A percentile compares a stretch with the other conserved stretches of the same genome.
Evolutionary conservation across 2,888 invertebrate species (phyloP).

Genomic region (Epistrophella euchroma): DNA sequence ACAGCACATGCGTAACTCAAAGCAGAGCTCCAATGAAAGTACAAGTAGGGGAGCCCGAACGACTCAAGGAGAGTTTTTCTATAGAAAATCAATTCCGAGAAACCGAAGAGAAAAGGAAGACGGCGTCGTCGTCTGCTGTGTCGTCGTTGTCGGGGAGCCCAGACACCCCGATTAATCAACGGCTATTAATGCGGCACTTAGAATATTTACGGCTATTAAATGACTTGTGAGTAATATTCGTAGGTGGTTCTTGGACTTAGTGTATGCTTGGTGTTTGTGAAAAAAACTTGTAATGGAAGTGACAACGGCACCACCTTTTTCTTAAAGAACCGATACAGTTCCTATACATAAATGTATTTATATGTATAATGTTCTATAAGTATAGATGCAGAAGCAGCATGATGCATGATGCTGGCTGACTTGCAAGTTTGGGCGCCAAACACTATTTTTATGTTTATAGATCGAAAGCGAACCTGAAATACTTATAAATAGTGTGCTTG

Average conservation of each 20-base stretch:
- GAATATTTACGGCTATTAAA: slow-evolving; percentile 82
- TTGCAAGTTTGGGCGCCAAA: slow-evolving; percentile 12
- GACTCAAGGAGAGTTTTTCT: slow-evolving; percentile 67
- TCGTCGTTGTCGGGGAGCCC: slow-evolving; percentile 76
- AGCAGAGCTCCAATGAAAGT: slow-evolving; percentile 55
- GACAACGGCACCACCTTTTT: slow-evolving; percentile 50
- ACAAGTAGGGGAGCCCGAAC: slow-evolving; percentile 59
- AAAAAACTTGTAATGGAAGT: slow-evolving; percentile 28
- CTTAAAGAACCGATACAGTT: slow-evolving; percentile 48
- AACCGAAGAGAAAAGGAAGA: slow-evolving; percentile 58
- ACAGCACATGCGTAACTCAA: slow-evolving; percentile 49
- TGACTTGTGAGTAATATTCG: slow-evolving; percentile 77
- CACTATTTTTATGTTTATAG: background rate
- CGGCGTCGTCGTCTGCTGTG: slow-evolving; percentile 24
- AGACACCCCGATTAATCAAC: slow-evolving; percentile 83
- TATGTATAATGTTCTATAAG: background rate
- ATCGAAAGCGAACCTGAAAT: background rate
- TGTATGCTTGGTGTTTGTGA: slow-evolving; percentile 67
- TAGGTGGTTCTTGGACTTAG: slow-evolving; percentile 59
- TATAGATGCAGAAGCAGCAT: background rate
- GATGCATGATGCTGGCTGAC: slow-evolving; percentile 15
- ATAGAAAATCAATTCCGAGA: slow-evolving; percentile 75
- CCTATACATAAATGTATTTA: background rate
- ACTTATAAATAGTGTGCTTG: slow-evolving; percentile 1
- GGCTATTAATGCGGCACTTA: slow-evolving; percentile 83